A percentile compares a stretch with the other conserved stretches of the same genome.
These are phyloP conservation scores for Chaunax sp. DNA, from an alignment of 2,797 vertebrate species.

Conservation along the genomic window DNA sequence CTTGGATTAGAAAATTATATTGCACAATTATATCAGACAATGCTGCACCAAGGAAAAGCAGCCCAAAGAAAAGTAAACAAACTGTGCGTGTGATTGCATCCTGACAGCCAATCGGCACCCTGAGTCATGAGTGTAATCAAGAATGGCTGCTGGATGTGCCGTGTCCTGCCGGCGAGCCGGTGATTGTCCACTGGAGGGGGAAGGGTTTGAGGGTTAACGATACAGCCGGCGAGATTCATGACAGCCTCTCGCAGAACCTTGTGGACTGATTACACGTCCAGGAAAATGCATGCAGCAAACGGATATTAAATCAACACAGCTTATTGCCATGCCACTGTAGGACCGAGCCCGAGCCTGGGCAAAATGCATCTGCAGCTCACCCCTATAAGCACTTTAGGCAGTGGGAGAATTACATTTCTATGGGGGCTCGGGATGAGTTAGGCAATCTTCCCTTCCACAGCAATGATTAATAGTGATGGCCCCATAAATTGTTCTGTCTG, in stretches of 20 bases:
- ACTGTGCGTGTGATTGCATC: constrained; percentile 49
- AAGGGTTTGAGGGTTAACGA: background rate
- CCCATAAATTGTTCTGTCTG: constrained; percentile 68
- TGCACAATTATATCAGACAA: no score
- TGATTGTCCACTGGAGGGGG: constrained; percentile 75
- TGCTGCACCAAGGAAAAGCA: background rate
- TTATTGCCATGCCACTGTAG: constrained; percentile 71
- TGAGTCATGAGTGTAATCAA: constrained; percentile 75
- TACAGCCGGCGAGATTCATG: constrained; percentile 67
- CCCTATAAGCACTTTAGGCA: constrained; percentile 56
- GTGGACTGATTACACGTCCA: constrained; percentile 77
- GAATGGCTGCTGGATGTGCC: constrained; percentile 56
- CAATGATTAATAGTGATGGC: constrained; percentile 77
- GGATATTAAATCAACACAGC: constrained; percentile 80
- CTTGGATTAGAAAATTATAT: no score
- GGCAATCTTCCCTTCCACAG: constrained; percentile 53
- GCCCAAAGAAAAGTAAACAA: constrained; percentile 17
- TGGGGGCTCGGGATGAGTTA: constrained; percentile 65
- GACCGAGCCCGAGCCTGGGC: constrained; percentile 37
- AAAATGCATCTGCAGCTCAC: constrained; percentile 55
- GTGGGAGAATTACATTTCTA: constrained; percentile 71
- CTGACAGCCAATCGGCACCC: constrained; percentile 61
- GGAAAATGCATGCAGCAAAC: constrained; percentile 75
- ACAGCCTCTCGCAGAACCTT: constrained; percentile 64
- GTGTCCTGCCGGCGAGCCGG: constrained; percentile 52